A percentile compares a stretch with the other conserved stretches of the same genome.
Conservation (phyloP, 2,888 invertebrate genomes). For the Eudemis profundana region DNA sequence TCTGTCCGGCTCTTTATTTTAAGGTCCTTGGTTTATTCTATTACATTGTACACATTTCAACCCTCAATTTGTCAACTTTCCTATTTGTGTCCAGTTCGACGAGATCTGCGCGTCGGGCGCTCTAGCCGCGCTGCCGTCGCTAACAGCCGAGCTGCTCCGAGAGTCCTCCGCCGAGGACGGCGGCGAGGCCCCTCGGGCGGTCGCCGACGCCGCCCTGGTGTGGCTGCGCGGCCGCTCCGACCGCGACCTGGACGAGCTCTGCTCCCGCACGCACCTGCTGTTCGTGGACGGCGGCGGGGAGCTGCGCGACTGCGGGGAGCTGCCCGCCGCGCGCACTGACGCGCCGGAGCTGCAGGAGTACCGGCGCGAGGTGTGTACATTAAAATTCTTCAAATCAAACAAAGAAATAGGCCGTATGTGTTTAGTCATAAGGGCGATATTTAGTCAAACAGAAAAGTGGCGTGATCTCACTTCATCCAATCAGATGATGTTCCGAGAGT, state of each 20-base stretch:
- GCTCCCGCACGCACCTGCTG: slow-evolving; percentile 90
- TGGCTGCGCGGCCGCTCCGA: slow-evolving; percentile 80
- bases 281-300: slow-evolving; percentile 91
- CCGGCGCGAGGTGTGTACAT: slow-evolving; percentile 73
- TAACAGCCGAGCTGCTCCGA: slow-evolving; percentile 89
- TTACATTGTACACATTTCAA: too few relatives aligned
- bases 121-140: slow-evolving; percentile 87
- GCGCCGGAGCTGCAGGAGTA: slow-evolving; percentile 92
- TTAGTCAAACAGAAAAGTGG: too few relatives aligned
- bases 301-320: slow-evolving; percentile 91
- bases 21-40: too few relatives aligned
- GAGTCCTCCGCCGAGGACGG: slow-evolving; percentile 89
- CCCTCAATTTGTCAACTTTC: too few relatives aligned
- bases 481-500: too few relatives aligned
- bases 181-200: slow-evolving; percentile 81
- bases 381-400: too few relatives aligned
- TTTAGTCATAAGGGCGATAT: too few relatives aligned
- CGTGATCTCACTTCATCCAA: too few relatives aligned
- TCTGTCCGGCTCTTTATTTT: too few relatives aligned
- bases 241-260: slow-evolving; percentile 68
- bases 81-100: slow-evolving; percentile 81
- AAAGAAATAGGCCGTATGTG: too few relatives aligned
- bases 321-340: slow-evolving; percentile 87
- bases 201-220: slow-evolving; percentile 87
- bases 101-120: slow-evolving; percentile 87